Evolutionary conservation across 2,888 invertebrate species (phyloP), one percentile per base, ranked within the genome.

Genomic region (Athalia circularis): DNA sequence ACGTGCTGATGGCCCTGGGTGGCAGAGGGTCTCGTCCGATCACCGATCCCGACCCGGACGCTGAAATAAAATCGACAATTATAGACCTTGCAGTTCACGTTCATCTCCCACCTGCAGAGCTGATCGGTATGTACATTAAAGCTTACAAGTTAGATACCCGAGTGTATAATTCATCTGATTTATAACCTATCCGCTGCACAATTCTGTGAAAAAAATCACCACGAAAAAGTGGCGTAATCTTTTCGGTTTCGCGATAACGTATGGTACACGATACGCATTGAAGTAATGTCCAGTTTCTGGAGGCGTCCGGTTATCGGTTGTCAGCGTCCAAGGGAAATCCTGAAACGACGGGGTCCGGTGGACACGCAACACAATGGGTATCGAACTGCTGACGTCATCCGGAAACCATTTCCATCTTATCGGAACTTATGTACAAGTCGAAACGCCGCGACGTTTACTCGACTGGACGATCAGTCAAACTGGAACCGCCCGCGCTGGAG

Each of bases 21-120:
- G 90, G 90, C 79, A 90, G 86, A 52, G 92, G 91, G 87, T 93
- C 93, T 86, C 92, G 91, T 83, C 93, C 93, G 88, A 92, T 92
- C 89, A 93, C 93, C 88, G 93, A 92, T 88, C 94, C 94, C 85
- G 95, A 94, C 90, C 94, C 94, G 84, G 95, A 95, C 87, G 95
- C 95, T 95, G 92, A 64, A 93, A 93, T 83, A 79, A 83, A 81
- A 79, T 79, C 68, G 79, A 68, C 47, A 80, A 80, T 72, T 72
- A 72, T 57, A 45, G 47, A 13, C 15, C n/a, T 43, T n/a, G 11
- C 5, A 45, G 45, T 59, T 45, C 43, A 59, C 54, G 54, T 7
- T n/a, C 5, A n/a, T 4, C 9, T 11, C 7, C 9, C 0, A 54
- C 7, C 2, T 2, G 29, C 29, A 29, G 29, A 29, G 29, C 29